phyloP scores from a whole-genome alignment of 2,888 invertebrate genomes.

The Ceraclea dissimilis region DNA sequence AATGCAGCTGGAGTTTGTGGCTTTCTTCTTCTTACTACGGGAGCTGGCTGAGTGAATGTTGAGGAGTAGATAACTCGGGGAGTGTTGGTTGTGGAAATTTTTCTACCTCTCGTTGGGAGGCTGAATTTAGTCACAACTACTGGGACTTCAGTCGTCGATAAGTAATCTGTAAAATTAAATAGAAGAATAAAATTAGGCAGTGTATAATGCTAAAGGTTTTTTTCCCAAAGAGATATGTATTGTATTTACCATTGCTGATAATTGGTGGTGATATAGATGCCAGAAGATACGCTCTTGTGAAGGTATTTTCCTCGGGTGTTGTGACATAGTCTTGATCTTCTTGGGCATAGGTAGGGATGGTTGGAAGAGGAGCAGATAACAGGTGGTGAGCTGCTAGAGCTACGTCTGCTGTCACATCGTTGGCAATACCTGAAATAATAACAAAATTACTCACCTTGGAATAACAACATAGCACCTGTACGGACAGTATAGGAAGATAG shows the following conservation, averaged over 20 bases:
- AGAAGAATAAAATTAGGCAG: neutral
- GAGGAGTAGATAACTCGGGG: slow-evolving; percentile 26
- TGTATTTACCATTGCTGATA: slow-evolving; percentile 6
- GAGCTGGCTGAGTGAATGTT: slow-evolving; percentile 29
- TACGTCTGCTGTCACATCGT: slow-evolving; percentile 38
- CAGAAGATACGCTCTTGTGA: slow-evolving; percentile 23
- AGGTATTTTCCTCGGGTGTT: slow-evolving; percentile 12
- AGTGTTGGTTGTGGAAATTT: slow-evolving; percentile 34
- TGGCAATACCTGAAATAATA: slow-evolving; percentile 35
- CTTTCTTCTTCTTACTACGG: slow-evolving; percentile 24
- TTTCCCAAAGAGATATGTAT: too few relatives aligned
- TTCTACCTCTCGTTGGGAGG: slow-evolving; percentile 31
- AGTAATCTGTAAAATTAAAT: slow-evolving; percentile 17
- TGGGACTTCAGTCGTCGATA: slow-evolving; percentile 15
- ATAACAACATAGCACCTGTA: too few relatives aligned
- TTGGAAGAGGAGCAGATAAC: slow-evolving; percentile 41
- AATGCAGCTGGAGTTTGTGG: slow-evolving; percentile 29
- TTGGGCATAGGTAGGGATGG: slow-evolving; percentile 34
- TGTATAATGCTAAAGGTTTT: too few relatives aligned
- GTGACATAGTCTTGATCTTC: slow-evolving; percentile 13
- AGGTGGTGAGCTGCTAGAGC: slow-evolving; percentile 46
- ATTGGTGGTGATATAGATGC: slow-evolving; percentile 24
- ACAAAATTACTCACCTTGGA: too few relatives aligned
- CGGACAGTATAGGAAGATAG: too few relatives aligned
- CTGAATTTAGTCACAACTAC: neutral